Evolutionary conservation across 1,140 invertebrate genomes (phyloP).

Genomic region (Tribolium castaneum): DNA sequence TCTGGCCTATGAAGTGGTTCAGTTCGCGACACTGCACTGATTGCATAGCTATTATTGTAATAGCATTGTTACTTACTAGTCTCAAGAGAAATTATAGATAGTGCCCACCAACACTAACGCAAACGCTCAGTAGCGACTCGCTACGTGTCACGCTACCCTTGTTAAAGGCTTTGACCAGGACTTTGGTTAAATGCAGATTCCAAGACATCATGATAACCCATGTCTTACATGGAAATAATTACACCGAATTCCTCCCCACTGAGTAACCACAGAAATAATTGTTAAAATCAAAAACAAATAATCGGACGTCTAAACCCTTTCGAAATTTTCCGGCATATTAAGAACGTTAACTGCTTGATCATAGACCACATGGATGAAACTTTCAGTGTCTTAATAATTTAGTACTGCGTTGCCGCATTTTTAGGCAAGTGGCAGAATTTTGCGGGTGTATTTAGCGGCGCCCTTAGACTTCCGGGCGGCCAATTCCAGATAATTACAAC

Average conservation of each 20-base stretch:
- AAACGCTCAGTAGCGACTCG: neutral
- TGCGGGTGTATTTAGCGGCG: neutral
- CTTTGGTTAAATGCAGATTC: conserved; percentile 1
- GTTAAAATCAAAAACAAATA: neutral
- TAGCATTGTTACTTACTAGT: conserved; percentile 48
- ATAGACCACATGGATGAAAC: no score
- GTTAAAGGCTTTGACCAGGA: conserved; percentile 23
- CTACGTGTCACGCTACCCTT: conserved; percentile 27
- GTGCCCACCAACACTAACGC: conserved; percentile 23
- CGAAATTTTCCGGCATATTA: no score
- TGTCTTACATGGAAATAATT: conserved; percentile 5
- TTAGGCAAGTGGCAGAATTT: neutral
- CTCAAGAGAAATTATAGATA: conserved; percentile 46
- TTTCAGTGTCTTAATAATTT: neutral
- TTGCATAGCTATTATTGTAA: conserved; percentile 44
- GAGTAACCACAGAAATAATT: neutral
- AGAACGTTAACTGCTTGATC: no score
- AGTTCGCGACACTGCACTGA: neutral
- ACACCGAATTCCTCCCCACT: neutral
- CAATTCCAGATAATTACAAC: neutral
- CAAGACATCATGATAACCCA: conserved; percentile 7
- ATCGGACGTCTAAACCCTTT: no score
- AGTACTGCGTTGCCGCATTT: no score
- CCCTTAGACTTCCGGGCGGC: neutral
- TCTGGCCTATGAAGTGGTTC: neutral